phyloP scores from a whole-genome alignment of 2,888 invertebrate genomes.

The Loripinus fragilis region DNA sequence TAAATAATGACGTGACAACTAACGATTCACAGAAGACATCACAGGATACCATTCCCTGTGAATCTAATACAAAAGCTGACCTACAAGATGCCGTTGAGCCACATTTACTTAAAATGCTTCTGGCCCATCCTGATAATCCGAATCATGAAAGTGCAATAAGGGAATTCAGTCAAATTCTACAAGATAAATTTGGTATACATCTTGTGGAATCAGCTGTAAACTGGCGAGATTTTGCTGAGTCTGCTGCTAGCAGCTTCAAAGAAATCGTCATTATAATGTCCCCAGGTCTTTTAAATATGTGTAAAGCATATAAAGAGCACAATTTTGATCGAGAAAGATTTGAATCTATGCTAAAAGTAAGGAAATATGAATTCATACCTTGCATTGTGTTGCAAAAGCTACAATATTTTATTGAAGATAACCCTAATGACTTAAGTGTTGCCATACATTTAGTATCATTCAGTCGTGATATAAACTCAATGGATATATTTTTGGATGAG shows the following conservation, averaged over 20 bases:
- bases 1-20: too few relatives aligned
- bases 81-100: too few relatives aligned
- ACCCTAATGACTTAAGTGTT: not conserved
- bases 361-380: not conserved
- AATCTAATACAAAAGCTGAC: too few relatives aligned
- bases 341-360: not conserved
- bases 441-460: conserved; percentile 2
- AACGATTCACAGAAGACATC: too few relatives aligned
- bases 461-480: not conserved
- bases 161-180: not conserved
- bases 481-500: not conserved
- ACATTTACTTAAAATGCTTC: not conserved
- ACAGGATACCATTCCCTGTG: too few relatives aligned
- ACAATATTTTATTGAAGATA: not conserved
- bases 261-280: not conserved
- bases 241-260: not conserved
- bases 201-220: not conserved
- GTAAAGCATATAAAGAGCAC: not conserved
- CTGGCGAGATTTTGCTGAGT: not conserved
- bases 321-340: not conserved
- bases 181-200: not conserved
- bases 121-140: not conserved
- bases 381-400: not conserved
- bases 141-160: not conserved
- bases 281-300: not conserved